A percentile compares a stretch with the other conserved stretches of the same genome.
Conservation (phyloP, 2,113 vertebrate species). For the Microtus ochrogaster region DNA sequence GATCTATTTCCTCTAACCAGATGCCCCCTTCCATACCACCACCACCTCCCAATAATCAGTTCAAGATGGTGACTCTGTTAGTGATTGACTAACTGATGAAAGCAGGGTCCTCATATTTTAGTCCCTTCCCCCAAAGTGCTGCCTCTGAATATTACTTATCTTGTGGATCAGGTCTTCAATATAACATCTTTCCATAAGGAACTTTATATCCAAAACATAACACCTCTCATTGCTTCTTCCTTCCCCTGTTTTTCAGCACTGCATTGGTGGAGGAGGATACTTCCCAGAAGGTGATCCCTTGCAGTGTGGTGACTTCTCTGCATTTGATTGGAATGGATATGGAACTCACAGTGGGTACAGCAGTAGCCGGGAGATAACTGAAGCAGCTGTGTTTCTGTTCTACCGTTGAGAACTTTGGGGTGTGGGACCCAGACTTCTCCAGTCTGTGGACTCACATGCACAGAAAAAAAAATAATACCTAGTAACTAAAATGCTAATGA, state of each 20-base stretch:
- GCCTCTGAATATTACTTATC: not conserved
- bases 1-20: too few species aligned
- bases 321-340: constrained; percentile 76
- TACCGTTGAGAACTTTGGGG: constrained; percentile 46
- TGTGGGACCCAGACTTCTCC: not conserved
- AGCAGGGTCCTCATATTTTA: not conserved
- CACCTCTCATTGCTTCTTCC: not conserved
- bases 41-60: too few species aligned
- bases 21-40: too few species aligned
- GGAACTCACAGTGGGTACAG: constrained; percentile 48
- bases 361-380: constrained; percentile 29
- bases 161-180: not conserved
- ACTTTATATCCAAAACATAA: not conserved
- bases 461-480: not conserved
- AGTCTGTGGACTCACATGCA: not conserved
- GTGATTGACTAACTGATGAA: too few species aligned
- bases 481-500: not conserved
- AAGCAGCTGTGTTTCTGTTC: constrained; percentile 70
- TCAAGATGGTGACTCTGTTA: too few species aligned
- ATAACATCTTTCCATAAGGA: not conserved
- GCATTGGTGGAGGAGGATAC: constrained; percentile 77
- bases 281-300: constrained; percentile 57
- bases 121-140: not conserved
- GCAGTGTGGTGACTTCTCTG: constrained; percentile 77
- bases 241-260: constrained; percentile 54